Conservation (phyloP, 2,888 invertebrate species). For the Molorchus minor region DNA sequence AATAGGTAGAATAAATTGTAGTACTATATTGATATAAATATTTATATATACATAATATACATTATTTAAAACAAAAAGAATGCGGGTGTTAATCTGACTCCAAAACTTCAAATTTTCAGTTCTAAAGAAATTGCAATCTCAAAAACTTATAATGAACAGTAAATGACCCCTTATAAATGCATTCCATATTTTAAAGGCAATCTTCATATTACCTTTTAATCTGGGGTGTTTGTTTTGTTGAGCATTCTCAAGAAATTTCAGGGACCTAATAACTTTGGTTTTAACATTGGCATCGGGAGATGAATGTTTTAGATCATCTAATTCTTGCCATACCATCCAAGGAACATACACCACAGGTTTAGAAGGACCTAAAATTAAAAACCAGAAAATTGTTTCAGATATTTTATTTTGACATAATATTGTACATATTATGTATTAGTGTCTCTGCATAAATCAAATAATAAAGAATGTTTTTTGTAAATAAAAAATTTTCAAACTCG, state of each 20-base stretch:
- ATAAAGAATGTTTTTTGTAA: neutral
- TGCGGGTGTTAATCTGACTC: neutral
- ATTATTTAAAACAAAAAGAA: neutral
- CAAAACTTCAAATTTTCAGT: neutral
- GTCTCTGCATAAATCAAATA: neutral
- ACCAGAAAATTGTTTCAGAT: neutral
- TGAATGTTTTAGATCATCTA: conserved; percentile 66
- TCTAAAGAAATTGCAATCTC: neutral
- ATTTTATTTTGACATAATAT: neutral
- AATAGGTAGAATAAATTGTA: too few species aligned
- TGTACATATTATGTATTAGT: neutral
- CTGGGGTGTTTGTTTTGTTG: conserved; percentile 58
- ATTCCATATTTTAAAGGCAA: too few species aligned
- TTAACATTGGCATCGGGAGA: conserved; percentile 25
- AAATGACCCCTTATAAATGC: neutral
- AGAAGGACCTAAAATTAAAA: conserved; percentile 45
- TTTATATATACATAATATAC: neutral
- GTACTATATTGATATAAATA: neutral
- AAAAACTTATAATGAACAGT: neutral
- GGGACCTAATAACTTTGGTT: conserved; percentile 49
- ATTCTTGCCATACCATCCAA: conserved; percentile 70
- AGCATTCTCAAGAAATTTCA: conserved; percentile 67
- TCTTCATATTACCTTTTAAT: conserved; percentile 41
- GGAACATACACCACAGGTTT: conserved; percentile 65
- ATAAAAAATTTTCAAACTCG: neutral